Evolutionary conservation across 2,797 vertebrate genomes (phyloP).

Genomic region (Labeo calbasu): DNA sequence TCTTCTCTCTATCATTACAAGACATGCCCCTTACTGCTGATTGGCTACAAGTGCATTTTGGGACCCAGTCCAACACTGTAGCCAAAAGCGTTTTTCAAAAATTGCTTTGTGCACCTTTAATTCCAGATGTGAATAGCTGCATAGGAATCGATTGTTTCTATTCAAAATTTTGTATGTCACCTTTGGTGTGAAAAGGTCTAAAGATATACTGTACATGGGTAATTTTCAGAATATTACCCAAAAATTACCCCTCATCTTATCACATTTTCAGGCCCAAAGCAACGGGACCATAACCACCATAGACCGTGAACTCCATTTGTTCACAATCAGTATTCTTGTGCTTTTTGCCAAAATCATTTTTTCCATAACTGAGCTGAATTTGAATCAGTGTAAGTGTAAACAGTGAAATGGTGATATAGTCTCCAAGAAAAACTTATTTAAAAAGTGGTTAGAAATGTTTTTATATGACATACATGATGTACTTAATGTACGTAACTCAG

Average conservation of each 20-base stretch:
- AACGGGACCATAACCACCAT: background rate
- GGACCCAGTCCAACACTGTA: no score
- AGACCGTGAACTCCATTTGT: background rate
- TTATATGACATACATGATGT: background rate
- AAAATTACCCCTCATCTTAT: no score
- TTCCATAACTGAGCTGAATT: background rate
- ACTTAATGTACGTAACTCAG: background rate
- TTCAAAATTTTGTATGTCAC: background rate
- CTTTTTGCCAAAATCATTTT: background rate
- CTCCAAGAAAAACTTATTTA: background rate
- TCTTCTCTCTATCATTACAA: no score
- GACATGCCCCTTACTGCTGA: no score
- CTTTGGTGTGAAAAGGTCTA: conserved; percentile 6
- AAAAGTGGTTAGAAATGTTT: background rate
- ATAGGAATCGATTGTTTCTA: background rate
- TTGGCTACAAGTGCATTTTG: no score
- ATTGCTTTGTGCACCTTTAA: no score
- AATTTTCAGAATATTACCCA: background rate
- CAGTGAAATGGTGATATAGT: background rate
- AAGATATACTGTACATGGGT: conserved; percentile 4
- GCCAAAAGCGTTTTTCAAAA: no score
- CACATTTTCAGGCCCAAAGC: background rate
- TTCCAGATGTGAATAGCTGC: background rate
- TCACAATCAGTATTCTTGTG: background rate
- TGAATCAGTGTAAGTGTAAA: background rate